phyloP scores from a whole-genome alignment of 2,888 invertebrate genomes.

The Xanthorhoe spadicearia region DNA sequence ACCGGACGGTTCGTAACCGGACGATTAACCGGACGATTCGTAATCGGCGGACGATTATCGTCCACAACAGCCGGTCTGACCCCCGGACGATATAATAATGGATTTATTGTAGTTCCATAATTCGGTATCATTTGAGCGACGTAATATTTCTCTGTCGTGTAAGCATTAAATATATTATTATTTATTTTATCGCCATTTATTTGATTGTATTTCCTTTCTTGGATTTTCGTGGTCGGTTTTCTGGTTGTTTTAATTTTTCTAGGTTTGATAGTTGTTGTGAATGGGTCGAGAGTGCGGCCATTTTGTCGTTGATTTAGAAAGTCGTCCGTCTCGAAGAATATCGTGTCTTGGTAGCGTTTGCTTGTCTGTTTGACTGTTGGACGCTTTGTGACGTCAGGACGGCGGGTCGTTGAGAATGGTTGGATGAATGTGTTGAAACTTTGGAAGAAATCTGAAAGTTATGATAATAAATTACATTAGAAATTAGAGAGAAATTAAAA shows the following conservation, averaged over 20 bases:
- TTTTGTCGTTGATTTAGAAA: conserved; percentile 31
- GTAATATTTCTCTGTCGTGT: not conserved
- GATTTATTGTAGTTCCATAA: conserved; percentile 43
- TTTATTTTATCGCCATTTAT: conserved; percentile 22
- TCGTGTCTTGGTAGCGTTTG: conserved; percentile 36
- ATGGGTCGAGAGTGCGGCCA: conserved; percentile 16
- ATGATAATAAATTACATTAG: too few species aligned
- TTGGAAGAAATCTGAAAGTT: conserved; percentile 68
- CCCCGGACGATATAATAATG: conserved; percentile 58
- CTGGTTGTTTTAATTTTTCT: conserved; percentile 40
- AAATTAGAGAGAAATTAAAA: conserved; percentile 22
- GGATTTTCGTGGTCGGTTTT: conserved; percentile 13
- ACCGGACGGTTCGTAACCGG: not conserved
- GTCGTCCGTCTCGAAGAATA: conserved; percentile 44
- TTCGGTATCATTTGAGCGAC: conserved; percentile 15
- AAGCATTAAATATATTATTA: conserved; percentile 28
- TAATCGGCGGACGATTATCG: conserved; percentile 64
- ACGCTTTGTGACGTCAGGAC: conserved; percentile 37
- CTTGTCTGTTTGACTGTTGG: conserved; percentile 38
- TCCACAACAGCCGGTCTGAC: conserved; percentile 63
- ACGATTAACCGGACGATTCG: conserved; percentile 60
- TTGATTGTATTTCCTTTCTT: conserved; percentile 3
- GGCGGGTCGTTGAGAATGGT: conserved; percentile 41
- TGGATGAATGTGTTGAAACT: conserved; percentile 60
- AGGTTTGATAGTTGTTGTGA: conserved; percentile 49